phyloP scores from a whole-genome alignment of 2,888 invertebrate genomes.

The Chironomus riparius region DNA sequence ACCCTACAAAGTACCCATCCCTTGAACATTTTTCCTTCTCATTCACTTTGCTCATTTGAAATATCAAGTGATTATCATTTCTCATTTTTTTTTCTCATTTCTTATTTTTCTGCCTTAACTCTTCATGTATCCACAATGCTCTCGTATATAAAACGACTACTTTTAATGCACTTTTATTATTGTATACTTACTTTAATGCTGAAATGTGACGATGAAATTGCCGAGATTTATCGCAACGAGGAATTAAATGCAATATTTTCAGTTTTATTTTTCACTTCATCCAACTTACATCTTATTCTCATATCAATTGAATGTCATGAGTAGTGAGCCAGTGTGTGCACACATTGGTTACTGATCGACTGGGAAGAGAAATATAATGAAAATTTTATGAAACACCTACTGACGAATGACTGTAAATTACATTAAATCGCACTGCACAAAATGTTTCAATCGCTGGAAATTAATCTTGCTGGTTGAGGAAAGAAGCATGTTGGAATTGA shows the following conservation, averaged over 20 bases:
- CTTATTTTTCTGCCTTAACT: too few relatives aligned
- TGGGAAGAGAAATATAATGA: neutral
- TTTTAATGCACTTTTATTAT: neutral
- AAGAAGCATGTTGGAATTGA: too few relatives aligned
- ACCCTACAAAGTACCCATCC: neutral
- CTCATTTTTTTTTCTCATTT: neutral
- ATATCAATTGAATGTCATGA: neutral
- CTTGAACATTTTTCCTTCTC: neutral
- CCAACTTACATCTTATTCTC: neutral
- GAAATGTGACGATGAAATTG: slow-evolving; percentile 1
- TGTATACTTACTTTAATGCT: neutral
- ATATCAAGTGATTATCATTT: slow-evolving; percentile 2
- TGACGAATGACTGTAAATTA: neutral
- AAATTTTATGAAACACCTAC: neutral
- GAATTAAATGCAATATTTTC: neutral
- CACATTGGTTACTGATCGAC: neutral
- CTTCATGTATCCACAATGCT: too few relatives aligned
- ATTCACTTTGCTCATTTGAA: neutral
- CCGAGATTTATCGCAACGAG: neutral
- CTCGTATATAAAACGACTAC: neutral
- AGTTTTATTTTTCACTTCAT: too few relatives aligned
- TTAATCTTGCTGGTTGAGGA: neutral
- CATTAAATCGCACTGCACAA: neutral
- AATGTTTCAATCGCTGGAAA: slow-evolving; percentile 5
- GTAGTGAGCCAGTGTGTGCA: neutral